phyloP scores from a whole-genome alignment of 2,113 vertebrate species.

The Ardeotis arabs region DNA sequence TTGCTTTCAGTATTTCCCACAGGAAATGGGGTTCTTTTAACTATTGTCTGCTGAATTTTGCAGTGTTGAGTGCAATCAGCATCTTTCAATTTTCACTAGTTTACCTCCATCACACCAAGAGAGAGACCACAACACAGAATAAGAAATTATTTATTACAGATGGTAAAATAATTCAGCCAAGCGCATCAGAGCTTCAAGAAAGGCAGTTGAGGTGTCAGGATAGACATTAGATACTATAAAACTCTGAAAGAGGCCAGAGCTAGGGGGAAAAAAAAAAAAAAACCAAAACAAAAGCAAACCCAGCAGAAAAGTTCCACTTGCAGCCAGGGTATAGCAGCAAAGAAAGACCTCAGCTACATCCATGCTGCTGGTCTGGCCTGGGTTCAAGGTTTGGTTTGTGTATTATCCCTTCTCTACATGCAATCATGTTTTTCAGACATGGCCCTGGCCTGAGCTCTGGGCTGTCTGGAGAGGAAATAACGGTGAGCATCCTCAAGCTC shows the following conservation, averaged over 20 bases:
- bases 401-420: neutral
- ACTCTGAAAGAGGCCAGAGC: neutral
- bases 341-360: neutral
- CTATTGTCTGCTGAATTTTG: neutral
- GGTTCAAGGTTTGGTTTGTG: neutral
- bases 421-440: neutral
- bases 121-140: neutral
- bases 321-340: neutral
- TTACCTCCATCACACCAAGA: neutral
- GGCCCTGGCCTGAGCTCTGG: neutral
- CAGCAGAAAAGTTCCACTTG: neutral
- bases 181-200: neutral
- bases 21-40: neutral
- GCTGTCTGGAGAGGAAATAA: neutral
- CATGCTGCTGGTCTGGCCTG: neutral
- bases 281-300: neutral
- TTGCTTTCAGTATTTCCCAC: neutral
- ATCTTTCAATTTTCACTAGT: neutral
- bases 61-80: neutral
- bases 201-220: neutral
- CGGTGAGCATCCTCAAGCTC: neutral
- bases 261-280: neutral
- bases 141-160: constrained; percentile 2
- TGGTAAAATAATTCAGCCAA: neutral
- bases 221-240: neutral